Percentiles rank a stretch among this genome's conserved stretches.
Evolutionary conservation across 2,113 vertebrate genomes (phyloP).

Genomic region (Gambusia affinis): DNA sequence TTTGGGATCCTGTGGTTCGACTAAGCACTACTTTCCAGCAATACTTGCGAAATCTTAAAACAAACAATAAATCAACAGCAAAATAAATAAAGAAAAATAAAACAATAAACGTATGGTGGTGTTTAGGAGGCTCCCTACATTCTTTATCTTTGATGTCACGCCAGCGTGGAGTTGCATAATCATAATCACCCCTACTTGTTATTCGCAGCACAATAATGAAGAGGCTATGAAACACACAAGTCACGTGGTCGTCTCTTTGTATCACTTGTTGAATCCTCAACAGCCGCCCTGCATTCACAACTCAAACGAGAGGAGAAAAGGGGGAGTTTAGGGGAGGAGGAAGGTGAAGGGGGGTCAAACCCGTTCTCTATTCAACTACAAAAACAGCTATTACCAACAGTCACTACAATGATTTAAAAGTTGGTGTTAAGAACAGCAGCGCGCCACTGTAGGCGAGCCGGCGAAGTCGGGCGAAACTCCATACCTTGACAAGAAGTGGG

Average conservation of each 20-base stretch:
- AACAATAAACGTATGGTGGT: neutral
- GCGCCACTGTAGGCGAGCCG: constrained; percentile 57
- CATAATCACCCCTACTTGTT: constrained; percentile 74
- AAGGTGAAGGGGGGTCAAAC: constrained; percentile 56
- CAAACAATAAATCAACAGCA: constrained; percentile 33
- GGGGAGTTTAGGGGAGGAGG: constrained; percentile 40
- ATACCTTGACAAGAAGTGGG: constrained; percentile 64
- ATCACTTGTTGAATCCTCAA: constrained; percentile 80
- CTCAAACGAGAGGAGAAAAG: constrained; percentile 41
- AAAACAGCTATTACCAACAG: constrained; percentile 75
- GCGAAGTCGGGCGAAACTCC: constrained; percentile 59
- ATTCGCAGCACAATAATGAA: constrained; percentile 73
- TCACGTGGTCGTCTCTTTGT: constrained; percentile 78
- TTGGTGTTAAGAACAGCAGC: constrained; percentile 61
- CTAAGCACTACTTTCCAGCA: constrained; percentile 21
- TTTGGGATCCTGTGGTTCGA: constrained; percentile 35
- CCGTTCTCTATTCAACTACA: constrained; percentile 72
- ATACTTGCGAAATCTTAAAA: constrained; percentile 9
- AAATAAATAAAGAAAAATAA: neutral
- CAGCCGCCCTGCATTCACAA: constrained; percentile 74
- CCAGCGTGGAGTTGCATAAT: constrained; percentile 65
- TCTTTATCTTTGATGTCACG: constrained; percentile 59
- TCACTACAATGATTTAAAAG: constrained; percentile 64
- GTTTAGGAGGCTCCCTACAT: constrained; percentile 13
- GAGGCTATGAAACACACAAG: constrained; percentile 71